Evolutionary conservation across 2,113 vertebrate species (phyloP).

Genomic region (human): GRCh38 chr17:56471501-56472000

Average conservation of each 20-base stretch:
- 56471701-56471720: neutral
- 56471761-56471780: neutral
- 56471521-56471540: neutral
- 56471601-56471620: neutral
- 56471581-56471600: neutral
- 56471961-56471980: neutral
- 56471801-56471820: neutral
- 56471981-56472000: neutral
- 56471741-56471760: neutral
- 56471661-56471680: neutral
- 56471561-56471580: slow-evolving; percentile 14
- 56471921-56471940: neutral
- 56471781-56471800: neutral
- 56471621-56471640: neutral
- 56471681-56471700: neutral
- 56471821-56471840: neutral
- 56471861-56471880: neutral
- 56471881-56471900: neutral
- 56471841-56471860: neutral
- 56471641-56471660: neutral
- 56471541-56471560: neutral
- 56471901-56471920: neutral
- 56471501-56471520: neutral
- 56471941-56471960: neutral
- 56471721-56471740: neutral